Evolutionary conservation across 2,888 invertebrate species (phyloP), one percentile per base, ranked within the genome.

Genomic region (Physocephala rufipes): DNA sequence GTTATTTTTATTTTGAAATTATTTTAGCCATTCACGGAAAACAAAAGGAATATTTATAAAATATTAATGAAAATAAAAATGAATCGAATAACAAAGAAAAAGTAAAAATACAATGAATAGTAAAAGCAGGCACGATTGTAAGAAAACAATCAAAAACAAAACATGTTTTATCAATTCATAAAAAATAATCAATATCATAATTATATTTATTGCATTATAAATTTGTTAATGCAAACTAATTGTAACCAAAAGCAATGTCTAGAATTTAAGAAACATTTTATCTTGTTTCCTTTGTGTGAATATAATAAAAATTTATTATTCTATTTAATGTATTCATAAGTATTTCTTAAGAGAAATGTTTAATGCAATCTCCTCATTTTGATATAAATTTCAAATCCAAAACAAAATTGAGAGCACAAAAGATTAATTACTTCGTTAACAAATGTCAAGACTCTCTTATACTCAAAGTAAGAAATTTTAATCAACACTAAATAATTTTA

Each of bases 331-430:
- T 36, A 36, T 7, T 36, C 36, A 36, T 36, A 36, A 36, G 36
- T 36, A 36, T 36, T 4, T 36, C 4, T 36, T 36, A n/a, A n/a
- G n/a, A n/a, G n/a, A n/a, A n/a, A n/a, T n/a, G n/a, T n/a, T n/a
- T n/a, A n/a, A n/a, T n/a, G n/a, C n/a, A n/a, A n/a, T n/a, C n/a
- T n/a, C n/a, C n/a, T n/a, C n/a, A 7, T 36, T 36, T 36, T 36
- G 9, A 36, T 9, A 36, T 36, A 36, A 36, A 9, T 4, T 36
- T 36, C 36, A 36, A 36, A 9, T 9, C 9, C 36, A 7, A 21
- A 26, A 15, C 16, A 43, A n/a, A 62, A 62, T 30, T 78, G 77
- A 76, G 76, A 77, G 75, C 76, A 70, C 73, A 74, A 51, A 66
- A 19, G 24, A 13, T 13, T 26, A 12, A 24, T 26, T 36, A 15